Evolutionary conservation across 2,113 vertebrate species (phyloP).

Genomic region (Lasiurus borealis): DNA sequence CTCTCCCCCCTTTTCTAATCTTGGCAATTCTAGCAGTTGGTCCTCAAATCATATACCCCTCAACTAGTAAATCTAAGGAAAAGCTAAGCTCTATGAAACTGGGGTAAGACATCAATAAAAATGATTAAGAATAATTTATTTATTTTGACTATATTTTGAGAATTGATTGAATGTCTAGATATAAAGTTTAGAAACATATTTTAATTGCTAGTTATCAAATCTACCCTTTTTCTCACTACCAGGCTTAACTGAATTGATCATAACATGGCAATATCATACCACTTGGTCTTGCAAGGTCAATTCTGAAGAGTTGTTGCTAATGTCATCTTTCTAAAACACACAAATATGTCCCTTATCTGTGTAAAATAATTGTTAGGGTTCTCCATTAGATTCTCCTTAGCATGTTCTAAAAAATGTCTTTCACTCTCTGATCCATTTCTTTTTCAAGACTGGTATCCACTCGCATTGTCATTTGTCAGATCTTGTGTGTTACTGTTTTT

Average conservation of each 20-base stretch:
- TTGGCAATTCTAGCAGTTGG: neutral
- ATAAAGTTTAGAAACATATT: neutral
- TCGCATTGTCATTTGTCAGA: neutral
- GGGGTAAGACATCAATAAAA: constrained; percentile 20
- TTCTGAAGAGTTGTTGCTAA: neutral
- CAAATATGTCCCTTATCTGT: neutral
- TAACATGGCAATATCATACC: neutral
- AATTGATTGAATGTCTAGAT: constrained; percentile 6
- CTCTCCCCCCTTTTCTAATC: neutral
- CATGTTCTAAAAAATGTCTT: neutral
- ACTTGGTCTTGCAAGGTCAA: neutral
- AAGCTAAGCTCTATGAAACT: neutral
- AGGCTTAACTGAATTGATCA: neutral
- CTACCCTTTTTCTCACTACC: neutral
- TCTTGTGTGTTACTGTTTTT: neutral
- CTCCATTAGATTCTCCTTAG: neutral
- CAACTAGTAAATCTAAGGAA: constrained; percentile 10
- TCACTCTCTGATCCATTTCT: neutral
- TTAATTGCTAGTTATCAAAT: constrained; percentile 10
- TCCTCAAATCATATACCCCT: neutral
- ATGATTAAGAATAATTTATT: neutral
- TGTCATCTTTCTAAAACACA: neutral
- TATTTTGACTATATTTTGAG: constrained; percentile 16
- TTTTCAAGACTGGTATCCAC: neutral
- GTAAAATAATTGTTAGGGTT: neutral